phyloP scores from a whole-genome alignment of 2,113 vertebrate species.

The Carlito syrichta region DNA sequence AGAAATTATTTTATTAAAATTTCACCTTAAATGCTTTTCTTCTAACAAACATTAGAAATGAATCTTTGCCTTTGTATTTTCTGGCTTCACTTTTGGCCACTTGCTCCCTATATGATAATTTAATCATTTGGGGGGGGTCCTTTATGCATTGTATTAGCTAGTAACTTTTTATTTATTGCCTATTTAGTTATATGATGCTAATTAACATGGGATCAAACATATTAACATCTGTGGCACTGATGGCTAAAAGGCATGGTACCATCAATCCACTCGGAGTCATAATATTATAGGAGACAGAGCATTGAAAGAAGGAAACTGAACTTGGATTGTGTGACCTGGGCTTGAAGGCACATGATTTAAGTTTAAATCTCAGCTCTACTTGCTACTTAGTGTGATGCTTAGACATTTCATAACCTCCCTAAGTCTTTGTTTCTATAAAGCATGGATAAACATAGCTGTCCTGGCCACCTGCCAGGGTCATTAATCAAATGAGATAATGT shows the following conservation, averaged over 20 bases:
- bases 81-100: neutral
- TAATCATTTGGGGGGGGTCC: neutral
- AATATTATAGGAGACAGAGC: neutral
- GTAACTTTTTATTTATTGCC: neutral
- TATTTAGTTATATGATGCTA: neutral
- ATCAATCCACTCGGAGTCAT: neutral
- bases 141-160: neutral
- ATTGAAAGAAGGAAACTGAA: neutral
- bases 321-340: neutral
- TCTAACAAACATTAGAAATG: neutral
- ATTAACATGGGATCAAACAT: neutral
- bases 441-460: neutral
- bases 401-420: neutral
- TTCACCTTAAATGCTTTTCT: neutral
- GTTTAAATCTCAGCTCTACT: neutral
- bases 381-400: neutral
- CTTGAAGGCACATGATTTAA: neutral
- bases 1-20: neutral
- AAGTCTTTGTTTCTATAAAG: constrained; percentile 11
- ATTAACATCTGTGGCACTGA: neutral
- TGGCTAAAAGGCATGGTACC: neutral
- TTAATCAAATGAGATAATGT: constrained; percentile 42
- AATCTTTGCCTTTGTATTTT: neutral
- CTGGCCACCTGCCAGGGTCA: neutral
- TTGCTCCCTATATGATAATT: neutral